phyloP scores from a whole-genome alignment of 2,797 vertebrate species.

The Chanos chanos region DNA sequence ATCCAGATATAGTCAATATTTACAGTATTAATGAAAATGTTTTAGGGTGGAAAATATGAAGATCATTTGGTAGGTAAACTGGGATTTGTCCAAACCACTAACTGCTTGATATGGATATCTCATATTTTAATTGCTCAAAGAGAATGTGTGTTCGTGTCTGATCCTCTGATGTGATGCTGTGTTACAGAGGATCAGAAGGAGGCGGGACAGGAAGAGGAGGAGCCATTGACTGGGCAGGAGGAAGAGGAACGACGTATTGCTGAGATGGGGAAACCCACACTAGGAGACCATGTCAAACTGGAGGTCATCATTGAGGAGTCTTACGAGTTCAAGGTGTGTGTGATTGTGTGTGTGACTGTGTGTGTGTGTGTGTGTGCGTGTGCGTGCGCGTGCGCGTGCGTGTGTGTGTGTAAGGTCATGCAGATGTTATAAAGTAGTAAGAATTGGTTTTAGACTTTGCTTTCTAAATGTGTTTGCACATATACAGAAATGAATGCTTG shows the following conservation, averaged over 20 bases:
- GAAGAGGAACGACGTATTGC: constrained; percentile 91
- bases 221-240: constrained; percentile 83
- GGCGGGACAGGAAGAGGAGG: constrained; percentile 74
- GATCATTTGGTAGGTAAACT: no score
- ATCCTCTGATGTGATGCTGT: constrained; percentile 33
- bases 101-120: no score
- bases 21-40: no score
- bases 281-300: constrained; percentile 91
- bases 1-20: no score
- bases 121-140: neutral
- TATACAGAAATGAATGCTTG: neutral
- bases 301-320: constrained; percentile 98
- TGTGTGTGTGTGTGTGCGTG: constrained; percentile 16
- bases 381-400: constrained; percentile 14
- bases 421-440: no score
- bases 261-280: constrained; percentile 90
- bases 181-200: constrained; percentile 77
- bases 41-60: no score
- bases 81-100: no score
- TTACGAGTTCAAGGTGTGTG: constrained; percentile 93
- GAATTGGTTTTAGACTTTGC: no score
- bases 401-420: constrained; percentile 36
- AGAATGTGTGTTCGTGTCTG: neutral
- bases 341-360: neutral
- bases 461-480: no score